Conservation (phyloP, 1,140 invertebrate species). For the Dendroctonus ponderosae region DNA sequence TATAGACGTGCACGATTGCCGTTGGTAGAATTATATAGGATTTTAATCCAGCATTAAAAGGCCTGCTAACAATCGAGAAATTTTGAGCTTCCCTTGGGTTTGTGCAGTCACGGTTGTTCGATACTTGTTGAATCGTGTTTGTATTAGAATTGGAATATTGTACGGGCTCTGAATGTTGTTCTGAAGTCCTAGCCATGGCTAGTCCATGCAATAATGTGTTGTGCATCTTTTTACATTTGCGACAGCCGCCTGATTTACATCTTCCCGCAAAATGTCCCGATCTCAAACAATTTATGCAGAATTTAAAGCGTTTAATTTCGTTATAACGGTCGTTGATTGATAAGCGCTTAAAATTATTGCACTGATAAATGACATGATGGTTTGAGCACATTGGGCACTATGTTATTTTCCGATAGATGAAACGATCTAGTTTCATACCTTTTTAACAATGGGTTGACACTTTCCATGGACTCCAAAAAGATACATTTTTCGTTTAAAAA, state of each 20-base stretch:
- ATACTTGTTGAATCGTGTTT: no score
- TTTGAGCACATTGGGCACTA: neutral
- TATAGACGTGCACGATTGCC: neutral
- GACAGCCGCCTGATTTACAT: neutral
- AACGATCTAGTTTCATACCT: neutral
- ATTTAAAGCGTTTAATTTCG: neutral
- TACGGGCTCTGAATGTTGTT: neutral
- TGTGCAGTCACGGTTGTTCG: neutral
- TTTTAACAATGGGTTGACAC: neutral
- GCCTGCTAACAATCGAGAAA: neutral
- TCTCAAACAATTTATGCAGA: conserved; percentile 6
- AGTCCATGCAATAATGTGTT: neutral
- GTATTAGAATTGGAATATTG: neutral
- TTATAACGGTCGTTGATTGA: conserved; percentile 1
- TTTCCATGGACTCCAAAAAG: neutral
- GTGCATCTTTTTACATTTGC: neutral
- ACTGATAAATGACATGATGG: neutral
- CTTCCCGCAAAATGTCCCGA: neutral
- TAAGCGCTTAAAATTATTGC: conserved; percentile 4
- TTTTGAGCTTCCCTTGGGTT: neutral
- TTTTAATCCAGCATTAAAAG: neutral
- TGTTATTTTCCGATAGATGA: neutral
- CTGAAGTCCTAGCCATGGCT: neutral
- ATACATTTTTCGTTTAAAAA: conserved; percentile 3
- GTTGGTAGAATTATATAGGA: neutral